phyloP scores from a whole-genome alignment of 2,113 vertebrate genomes.

The Pantherophis guttatus region DNA sequence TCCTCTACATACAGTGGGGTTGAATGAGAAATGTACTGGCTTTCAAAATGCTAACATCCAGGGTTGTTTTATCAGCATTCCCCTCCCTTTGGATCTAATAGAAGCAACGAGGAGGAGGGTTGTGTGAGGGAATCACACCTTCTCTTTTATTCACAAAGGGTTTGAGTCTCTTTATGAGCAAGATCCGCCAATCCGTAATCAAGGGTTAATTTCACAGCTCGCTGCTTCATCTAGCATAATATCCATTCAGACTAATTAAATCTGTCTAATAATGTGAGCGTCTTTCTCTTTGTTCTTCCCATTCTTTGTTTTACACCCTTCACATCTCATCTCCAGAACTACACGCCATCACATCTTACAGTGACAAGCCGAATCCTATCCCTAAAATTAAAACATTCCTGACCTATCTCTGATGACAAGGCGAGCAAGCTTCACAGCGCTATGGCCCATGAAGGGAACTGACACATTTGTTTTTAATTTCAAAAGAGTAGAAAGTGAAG shows the following conservation, averaged over 20 bases:
- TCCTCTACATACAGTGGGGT: neutral
- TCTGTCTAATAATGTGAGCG: constrained; percentile 97
- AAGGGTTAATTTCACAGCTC: constrained; percentile 99
- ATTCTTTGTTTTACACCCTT: constrained; percentile 96
- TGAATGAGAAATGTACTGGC: neutral
- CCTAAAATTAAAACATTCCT: constrained; percentile 99
- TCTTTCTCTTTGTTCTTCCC: constrained; percentile 91
- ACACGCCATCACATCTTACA: constrained; percentile 83
- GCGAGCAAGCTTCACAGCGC: constrained; percentile 80
- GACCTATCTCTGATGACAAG: constrained; percentile 90
- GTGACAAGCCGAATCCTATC: constrained; percentile 95
- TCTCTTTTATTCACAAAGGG: constrained; percentile 66
- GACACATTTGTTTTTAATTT: constrained; percentile 93
- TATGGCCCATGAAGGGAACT: constrained; percentile 83
- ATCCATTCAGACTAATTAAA: constrained; percentile 99
- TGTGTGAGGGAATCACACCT: constrained; percentile 58
- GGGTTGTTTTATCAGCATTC: constrained; percentile 6
- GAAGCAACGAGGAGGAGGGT: constrained; percentile 26
- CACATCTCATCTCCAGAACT: constrained; percentile 94
- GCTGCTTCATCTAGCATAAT: constrained; percentile 95
- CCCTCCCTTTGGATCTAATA: constrained; percentile 1
- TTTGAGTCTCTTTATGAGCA: constrained; percentile 68
- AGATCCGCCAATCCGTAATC: constrained; percentile 85
- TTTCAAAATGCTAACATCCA: neutral
- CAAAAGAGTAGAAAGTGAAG: constrained; percentile 94